These are phyloP conservation scores for Genyomyrus donnyi DNA, from an alignment of 2,113 vertebrate species.

Conservation along the genomic window DNA sequence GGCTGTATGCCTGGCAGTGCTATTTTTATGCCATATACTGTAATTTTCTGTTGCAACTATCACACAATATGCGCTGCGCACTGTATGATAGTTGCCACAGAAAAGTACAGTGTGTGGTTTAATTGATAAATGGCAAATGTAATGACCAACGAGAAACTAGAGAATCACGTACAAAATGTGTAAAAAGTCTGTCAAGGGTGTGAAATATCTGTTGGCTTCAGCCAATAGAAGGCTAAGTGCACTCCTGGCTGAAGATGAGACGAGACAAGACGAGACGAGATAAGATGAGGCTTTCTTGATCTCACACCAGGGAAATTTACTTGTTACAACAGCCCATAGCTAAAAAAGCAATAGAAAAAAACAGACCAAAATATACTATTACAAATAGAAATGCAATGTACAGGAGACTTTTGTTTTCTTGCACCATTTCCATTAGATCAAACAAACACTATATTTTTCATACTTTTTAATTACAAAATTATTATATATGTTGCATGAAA, in stretches of 20 bases:
- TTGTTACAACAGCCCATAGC: not conserved
- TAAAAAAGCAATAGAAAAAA: not conserved
- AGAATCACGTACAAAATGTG: not conserved
- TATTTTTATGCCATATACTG: not conserved
- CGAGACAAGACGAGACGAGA: too few relatives aligned
- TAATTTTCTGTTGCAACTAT: not conserved
- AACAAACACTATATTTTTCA: not conserved
- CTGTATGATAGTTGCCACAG: not conserved
- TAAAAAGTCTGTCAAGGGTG: not conserved
- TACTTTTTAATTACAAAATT: not conserved
- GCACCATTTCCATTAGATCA: not conserved
- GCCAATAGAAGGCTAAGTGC: not conserved
- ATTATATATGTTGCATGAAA: not conserved
- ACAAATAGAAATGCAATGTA: not conserved
- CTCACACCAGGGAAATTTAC: too few relatives aligned
- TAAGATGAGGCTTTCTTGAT: too few relatives aligned
- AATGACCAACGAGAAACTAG: not conserved
- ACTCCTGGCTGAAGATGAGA: not conserved
- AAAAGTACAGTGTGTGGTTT: not conserved
- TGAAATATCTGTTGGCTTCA: not conserved
- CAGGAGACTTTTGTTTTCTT: not conserved
- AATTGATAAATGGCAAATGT: not conserved
- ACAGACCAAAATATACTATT: not conserved
- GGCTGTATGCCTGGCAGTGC: not conserved
- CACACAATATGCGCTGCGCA: not conserved